Conservation (phyloP, 2,888 invertebrate species). For the Campoplex nolae region DNA sequence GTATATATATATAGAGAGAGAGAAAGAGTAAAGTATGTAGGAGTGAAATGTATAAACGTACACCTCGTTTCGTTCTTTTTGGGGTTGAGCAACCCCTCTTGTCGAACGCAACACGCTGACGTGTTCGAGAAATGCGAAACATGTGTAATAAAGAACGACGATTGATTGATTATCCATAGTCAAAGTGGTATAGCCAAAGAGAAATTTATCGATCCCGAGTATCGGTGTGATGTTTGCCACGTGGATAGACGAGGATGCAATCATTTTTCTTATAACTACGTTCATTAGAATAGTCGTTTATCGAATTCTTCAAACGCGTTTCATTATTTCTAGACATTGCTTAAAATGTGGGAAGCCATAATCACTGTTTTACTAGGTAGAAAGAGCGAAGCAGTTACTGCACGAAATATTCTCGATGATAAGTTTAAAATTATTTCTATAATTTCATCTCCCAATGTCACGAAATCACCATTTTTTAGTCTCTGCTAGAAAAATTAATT, state of each 20-base stretch:
- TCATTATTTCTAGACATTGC: neutral
- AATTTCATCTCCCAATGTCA: no score
- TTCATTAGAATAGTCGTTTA: neutral
- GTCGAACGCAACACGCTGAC: constrained; percentile 41
- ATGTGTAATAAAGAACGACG: constrained; percentile 51
- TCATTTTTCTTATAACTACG: neutral
- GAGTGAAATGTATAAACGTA: neutral
- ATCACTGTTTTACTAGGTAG: no score
- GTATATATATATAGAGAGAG: neutral
- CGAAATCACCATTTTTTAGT: no score
- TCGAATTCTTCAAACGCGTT: neutral
- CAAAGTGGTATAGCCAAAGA: constrained; percentile 46
- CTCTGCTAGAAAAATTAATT: neutral
- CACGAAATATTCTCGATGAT: no score
- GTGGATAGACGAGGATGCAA: neutral
- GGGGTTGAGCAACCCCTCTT: constrained; percentile 46
- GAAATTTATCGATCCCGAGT: constrained; percentile 11
- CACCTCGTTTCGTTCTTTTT: neutral
- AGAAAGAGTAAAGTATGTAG: neutral
- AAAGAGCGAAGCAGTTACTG: neutral
- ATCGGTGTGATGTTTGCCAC: neutral
- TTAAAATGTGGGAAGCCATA: neutral
- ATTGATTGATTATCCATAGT: constrained; percentile 71
- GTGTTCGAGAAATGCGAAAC: constrained; percentile 54
- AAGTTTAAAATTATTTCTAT: no score